phyloP scores from a whole-genome alignment of 2,113 vertebrate genomes.

The Hyperoodon ampullatus region DNA sequence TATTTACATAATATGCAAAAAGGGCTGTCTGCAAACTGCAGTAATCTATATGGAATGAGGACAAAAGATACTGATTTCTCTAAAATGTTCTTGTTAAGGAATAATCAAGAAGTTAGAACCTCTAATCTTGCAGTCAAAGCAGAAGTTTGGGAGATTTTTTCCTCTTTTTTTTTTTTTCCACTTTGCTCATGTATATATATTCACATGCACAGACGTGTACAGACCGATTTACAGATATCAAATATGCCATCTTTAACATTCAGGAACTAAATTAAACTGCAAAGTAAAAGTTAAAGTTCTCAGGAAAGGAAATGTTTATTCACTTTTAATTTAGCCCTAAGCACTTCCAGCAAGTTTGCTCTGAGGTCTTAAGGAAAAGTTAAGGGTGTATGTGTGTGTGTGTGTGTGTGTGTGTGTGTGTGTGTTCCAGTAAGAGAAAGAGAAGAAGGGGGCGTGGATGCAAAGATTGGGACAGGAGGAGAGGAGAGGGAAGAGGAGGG shows the following conservation, averaged over 20 bases:
- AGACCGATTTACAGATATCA: slow-evolving; percentile 82
- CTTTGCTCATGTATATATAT: slow-evolving; percentile 80
- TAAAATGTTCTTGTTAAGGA: slow-evolving; percentile 81
- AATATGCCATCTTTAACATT: slow-evolving; percentile 81
- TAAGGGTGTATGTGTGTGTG: not conserved
- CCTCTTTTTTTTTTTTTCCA: slow-evolving; percentile 59
- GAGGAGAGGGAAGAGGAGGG: not conserved
- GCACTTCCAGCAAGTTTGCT: slow-evolving; percentile 62
- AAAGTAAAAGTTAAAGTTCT: slow-evolving; percentile 80
- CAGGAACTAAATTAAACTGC: slow-evolving; percentile 81
- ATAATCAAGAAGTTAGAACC: slow-evolving; percentile 81
- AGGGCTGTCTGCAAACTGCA: slow-evolving; percentile 79
- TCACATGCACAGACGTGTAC: slow-evolving; percentile 76
- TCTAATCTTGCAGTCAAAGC: slow-evolving; percentile 80
- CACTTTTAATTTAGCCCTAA: slow-evolving; percentile 73
- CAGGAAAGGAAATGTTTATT: slow-evolving; percentile 69
- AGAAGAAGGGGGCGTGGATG: not conserved
- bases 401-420: not conserved
- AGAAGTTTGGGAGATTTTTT: slow-evolving; percentile 73
- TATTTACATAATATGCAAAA: slow-evolving; percentile 81
- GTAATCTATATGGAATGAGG: slow-evolving; percentile 81
- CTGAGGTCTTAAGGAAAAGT: slow-evolving; percentile 43
- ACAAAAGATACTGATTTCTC: slow-evolving; percentile 84
- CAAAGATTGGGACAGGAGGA: not conserved
- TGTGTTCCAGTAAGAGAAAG: not conserved